Evolutionary conservation across 2,888 invertebrate species (phyloP).

Genomic region (Stegana nigrithorax): DNA sequence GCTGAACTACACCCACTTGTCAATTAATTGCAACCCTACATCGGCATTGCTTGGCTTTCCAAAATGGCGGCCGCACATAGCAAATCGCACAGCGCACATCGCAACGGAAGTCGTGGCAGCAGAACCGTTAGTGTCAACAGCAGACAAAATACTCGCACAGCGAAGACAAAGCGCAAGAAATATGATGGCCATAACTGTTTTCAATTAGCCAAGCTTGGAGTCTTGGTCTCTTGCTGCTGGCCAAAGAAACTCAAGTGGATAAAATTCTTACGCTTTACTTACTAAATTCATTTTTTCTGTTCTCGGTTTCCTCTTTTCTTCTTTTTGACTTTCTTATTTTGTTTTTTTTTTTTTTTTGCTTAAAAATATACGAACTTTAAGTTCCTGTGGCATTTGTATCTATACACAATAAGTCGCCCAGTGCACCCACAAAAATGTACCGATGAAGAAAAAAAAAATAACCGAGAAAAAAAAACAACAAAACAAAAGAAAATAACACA

Average conservation of each 20-base stretch:
- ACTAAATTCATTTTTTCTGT: too few species aligned
- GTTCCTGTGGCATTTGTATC: conserved; percentile 32
- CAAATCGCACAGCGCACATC: background rate
- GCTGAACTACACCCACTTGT: background rate
- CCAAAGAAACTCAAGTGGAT: too few species aligned
- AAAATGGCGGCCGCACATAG: conserved; percentile 8
- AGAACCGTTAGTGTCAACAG: conserved; percentile 5
- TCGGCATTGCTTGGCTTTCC: background rate
- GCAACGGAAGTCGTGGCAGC: background rate
- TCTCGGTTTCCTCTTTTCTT: too few species aligned
- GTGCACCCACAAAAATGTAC: background rate
- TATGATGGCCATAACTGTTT: conserved; percentile 42
- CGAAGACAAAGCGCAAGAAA: conserved; percentile 26
- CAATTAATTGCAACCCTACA: background rate
- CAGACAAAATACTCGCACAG: background rate
- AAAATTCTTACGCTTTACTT: too few species aligned
- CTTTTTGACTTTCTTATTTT: too few species aligned
- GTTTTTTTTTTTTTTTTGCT: conserved; percentile 44
- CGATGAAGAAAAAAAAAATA: background rate
- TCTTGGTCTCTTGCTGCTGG: conserved; percentile 22
- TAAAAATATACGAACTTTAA: conserved; percentile 29
- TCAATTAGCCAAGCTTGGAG: conserved; percentile 47
- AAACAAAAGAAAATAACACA: background rate
- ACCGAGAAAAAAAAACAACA: background rate
- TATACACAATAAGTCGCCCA: conserved; percentile 36